Base-by-base conservation (phyloP, 2,888 invertebrate species). In the Torymus tubicola region DNA sequence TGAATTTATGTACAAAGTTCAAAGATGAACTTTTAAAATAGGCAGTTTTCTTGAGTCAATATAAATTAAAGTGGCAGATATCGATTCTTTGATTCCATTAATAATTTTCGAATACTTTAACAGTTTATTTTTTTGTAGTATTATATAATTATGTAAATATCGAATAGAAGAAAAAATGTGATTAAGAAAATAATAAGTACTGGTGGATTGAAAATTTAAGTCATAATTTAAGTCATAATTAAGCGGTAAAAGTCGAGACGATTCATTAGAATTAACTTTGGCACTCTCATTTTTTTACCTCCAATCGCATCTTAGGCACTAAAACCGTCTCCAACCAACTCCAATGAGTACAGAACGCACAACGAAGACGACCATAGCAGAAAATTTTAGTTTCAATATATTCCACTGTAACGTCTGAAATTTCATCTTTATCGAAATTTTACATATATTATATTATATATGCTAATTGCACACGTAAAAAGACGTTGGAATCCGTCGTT, bases 231-330 rank as follows among this genome's bases (percentile, higher is more conserved):
- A 42, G 42, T 42, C 42, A 70, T 42, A 64, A 70, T 73, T 58
- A 69, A 79, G n/a, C 55, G 61, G 74, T 77, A 61, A 73, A 68
- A 78, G 72, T 80, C 64, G 64, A 80, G 76, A 77, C 69, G 68
- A 74, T 69, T 82, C 68, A 58, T 77, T 78, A 75, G 21, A 75
- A 75, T 75, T 70, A 79, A 79, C 76, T 82, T 82, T 82, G 82
- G 82, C 82, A 82, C 81, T 81, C 82, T 73, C 72, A 12, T 71
- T 64, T 79, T 71, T 79, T 76, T 65, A 53, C 75, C 57, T 71
- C 67, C 24, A 60, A 50, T 52, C 72, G 31, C 64, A 61, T 75
- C 78, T 81, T 82, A 82, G 82, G 82, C 82, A 81, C 82, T 81
- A 73, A 72, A 70, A 72, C 64, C 64, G 53, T 58, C 60, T 65